These are phyloP conservation scores for Xyrauchen texanus DNA, from an alignment of 2,113 vertebrate genomes.

Conservation along the genomic window DNA sequence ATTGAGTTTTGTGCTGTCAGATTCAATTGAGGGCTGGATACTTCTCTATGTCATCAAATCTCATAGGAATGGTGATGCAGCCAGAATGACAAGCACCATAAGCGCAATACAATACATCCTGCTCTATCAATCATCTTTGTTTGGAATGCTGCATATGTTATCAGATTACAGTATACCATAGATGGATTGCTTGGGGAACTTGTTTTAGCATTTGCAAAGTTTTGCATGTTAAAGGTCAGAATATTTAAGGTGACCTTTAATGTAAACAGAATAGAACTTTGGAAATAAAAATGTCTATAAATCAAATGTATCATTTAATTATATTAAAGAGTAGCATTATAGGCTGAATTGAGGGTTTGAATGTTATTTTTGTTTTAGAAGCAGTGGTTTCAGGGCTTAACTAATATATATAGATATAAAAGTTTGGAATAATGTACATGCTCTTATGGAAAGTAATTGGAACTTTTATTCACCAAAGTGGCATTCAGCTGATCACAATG, in stretches of 20 bases:
- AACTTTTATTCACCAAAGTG: too few species aligned
- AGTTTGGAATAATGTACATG: too few species aligned
- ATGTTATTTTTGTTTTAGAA: neutral
- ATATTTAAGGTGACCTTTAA: too few species aligned
- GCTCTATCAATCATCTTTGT: slow-evolving; percentile 40
- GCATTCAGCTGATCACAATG: too few species aligned
- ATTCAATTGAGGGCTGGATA: neutral
- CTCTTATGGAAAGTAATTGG: too few species aligned
- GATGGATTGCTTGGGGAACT: slow-evolving; percentile 18
- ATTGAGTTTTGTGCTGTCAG: neutral
- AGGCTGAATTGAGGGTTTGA: neutral
- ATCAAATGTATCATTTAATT: neutral
- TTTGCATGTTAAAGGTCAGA: neutral
- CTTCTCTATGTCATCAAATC: slow-evolving; percentile 9
- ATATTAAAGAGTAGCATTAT: neutral
- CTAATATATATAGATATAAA: too few species aligned
- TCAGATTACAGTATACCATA: slow-evolving; percentile 18
- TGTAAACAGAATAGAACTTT: too few species aligned
- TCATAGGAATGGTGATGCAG: slow-evolving; percentile 5
- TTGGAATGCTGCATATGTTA: slow-evolving; percentile 25
- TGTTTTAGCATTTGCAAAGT: neutral
- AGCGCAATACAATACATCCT: slow-evolving; percentile 34
- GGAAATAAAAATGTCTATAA: neutral
- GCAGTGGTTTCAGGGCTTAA: too few species aligned
- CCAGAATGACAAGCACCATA: slow-evolving; percentile 21